Evolutionary conservation across 2,888 invertebrate genomes (phyloP).

Genomic region (Augochlorella aurata): DNA sequence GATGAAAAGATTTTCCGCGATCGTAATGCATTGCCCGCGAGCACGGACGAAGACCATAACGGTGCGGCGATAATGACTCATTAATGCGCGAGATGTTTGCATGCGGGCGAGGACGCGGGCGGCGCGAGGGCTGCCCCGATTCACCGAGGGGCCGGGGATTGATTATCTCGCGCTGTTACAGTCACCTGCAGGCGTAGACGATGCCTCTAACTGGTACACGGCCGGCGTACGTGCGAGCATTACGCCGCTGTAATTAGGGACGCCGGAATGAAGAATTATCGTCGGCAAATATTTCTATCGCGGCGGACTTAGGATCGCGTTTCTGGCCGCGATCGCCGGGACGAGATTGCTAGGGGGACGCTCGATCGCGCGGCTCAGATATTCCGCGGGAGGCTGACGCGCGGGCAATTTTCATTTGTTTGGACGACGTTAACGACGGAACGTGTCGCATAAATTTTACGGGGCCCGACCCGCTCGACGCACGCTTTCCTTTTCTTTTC

Average conservation of each 20-base stretch:
- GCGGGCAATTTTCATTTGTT: constrained; percentile 46
- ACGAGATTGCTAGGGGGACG: neutral
- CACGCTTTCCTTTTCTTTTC: constrained; percentile 19
- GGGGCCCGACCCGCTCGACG: neutral
- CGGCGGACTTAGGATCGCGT: constrained; percentile 54
- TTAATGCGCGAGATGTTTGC: constrained; percentile 71
- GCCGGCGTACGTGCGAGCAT: constrained; percentile 59
- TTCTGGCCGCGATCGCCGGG: constrained; percentile 18
- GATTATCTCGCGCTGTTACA: constrained; percentile 71
- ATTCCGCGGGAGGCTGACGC: neutral
- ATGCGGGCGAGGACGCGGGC: constrained; percentile 26
- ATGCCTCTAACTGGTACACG: constrained; percentile 69
- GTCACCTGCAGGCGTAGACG: constrained; percentile 69
- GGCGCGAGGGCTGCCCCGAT: constrained; percentile 21
- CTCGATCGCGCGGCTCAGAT: constrained; percentile 3
- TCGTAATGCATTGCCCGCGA: constrained; percentile 61
- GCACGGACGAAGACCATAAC: constrained; percentile 69
- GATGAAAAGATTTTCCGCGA: constrained; percentile 69
- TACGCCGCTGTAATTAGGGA: constrained; percentile 61
- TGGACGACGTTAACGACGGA: constrained; percentile 47
- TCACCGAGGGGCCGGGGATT: constrained; percentile 59
- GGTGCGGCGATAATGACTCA: constrained; percentile 70
- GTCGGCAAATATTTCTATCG: constrained; percentile 66
- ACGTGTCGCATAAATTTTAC: constrained; percentile 40
- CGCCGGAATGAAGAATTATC: constrained; percentile 65